Conservation (phyloP, 2,888 invertebrate genomes). For the Leptinotarsa peninsularis region DNA sequence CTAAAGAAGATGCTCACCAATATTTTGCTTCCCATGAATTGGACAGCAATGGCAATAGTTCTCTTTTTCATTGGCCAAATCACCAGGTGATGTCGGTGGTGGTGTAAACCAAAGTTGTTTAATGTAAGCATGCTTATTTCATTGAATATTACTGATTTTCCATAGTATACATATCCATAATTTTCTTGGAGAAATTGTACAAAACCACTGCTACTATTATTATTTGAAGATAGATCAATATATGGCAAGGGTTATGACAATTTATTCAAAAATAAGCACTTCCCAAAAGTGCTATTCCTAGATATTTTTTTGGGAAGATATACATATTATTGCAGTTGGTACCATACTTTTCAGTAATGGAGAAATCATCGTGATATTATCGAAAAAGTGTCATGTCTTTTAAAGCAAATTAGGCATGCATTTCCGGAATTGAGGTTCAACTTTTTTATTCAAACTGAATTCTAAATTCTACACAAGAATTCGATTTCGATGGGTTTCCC, state of each 20-base stretch:
- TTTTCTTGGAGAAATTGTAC: neutral
- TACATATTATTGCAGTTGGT: neutral
- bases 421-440: no score
- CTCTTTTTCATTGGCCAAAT: constrained; percentile 2
- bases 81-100: constrained; percentile 8
- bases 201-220: neutral
- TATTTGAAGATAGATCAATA: neutral
- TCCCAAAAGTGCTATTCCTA: neutral
- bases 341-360: neutral
- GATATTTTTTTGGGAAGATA: constrained; percentile 10
- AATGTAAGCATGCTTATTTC: neutral
- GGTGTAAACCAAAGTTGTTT: constrained; percentile 8
- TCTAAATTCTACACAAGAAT: no score
- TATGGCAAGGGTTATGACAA: neutral
- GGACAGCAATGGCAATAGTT: constrained; percentile 18
- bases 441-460: no score
- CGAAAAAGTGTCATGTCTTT: neutral
- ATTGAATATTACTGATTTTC: no score
- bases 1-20: constrained; percentile 22
- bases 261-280: neutral
- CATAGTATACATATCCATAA: no score
- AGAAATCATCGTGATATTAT: neutral
- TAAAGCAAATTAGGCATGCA: neutral
- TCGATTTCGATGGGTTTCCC: no score
- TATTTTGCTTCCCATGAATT: constrained; percentile 23